Evolutionary conservation across 2,797 vertebrate species (phyloP).

Genomic region (Setipinna tenuifilis): DNA sequence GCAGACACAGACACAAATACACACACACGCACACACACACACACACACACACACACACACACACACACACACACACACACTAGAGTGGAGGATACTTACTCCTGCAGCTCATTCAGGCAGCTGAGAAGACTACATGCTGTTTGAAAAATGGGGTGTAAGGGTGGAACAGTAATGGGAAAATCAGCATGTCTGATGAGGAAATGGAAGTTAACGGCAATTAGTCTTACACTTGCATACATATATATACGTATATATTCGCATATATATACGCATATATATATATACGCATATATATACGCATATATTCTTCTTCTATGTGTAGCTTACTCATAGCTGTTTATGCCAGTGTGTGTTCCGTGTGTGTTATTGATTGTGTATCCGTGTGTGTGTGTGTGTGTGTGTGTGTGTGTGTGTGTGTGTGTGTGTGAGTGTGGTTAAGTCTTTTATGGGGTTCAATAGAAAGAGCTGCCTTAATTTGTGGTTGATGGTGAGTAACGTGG

Average conservation of each 20-base stretch:
- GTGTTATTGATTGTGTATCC: background rate
- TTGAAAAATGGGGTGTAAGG: background rate
- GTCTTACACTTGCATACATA: background rate
- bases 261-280: no score
- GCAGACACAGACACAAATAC: background rate
- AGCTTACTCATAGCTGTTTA: no score
- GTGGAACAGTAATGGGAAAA: background rate
- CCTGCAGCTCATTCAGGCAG: background rate
- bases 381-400: background rate
- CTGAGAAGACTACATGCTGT: constrained; percentile 9
- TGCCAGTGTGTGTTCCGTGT: no score
- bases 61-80: background rate
- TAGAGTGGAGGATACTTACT: background rate
- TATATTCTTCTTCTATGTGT: no score
- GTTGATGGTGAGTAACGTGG: constrained; percentile 59
- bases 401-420: background rate
- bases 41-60: background rate
- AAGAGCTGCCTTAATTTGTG: background rate
- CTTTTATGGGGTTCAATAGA: background rate
- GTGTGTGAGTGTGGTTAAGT: background rate
- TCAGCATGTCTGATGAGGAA: constrained; percentile 4
- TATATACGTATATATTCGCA: background rate
- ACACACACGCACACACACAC: no score
- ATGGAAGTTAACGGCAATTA: background rate
- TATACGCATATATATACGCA: background rate